Percentiles rank a stretch among this genome's conserved stretches.
phyloP scores from a whole-genome alignment of 2,797 vertebrate genomes.

The Dryobates pubescens region DNA sequence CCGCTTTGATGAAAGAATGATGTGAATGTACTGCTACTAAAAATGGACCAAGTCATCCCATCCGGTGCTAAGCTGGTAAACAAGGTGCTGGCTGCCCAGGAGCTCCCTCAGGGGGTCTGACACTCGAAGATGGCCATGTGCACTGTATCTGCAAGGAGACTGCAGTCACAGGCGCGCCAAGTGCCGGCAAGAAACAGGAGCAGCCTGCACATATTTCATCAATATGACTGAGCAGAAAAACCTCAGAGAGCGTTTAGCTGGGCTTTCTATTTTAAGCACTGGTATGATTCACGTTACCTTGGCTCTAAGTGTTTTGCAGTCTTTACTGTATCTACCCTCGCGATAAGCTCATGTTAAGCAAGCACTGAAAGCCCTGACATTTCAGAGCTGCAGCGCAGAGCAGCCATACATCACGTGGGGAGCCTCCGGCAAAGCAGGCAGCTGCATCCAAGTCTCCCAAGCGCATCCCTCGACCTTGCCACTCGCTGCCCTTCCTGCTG shows the following conservation, averaged over 20 bases:
- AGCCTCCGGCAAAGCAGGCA: neutral
- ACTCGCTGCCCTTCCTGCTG: neutral
- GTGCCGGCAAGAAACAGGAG: constrained; percentile 7
- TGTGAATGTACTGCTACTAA: neutral
- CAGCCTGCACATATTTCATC: neutral
- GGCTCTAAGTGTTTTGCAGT: constrained; percentile 40
- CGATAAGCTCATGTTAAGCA: constrained; percentile 10
- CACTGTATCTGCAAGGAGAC: constrained; percentile 21
- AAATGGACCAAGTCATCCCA: neutral
- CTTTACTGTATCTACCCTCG: neutral
- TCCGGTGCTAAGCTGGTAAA: neutral
- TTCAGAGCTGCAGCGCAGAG: neutral
- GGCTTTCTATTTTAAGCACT: constrained; percentile 46
- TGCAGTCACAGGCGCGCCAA: constrained; percentile 36
- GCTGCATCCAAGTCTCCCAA: constrained; percentile 4
- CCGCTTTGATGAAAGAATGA: neutral
- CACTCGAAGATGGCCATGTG: neutral
- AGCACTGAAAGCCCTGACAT: constrained; percentile 23
- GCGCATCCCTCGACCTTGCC: accelerated
- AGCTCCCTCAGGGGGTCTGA: neutral
- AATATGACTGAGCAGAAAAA: constrained; percentile 41
- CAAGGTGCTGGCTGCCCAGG: neutral
- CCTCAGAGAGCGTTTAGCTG: neutral
- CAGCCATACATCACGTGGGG: neutral
- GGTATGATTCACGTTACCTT: constrained; percentile 40